Evolutionary conservation across 1,140 invertebrate genomes (phyloP), one percentile per base, ranked within the genome.

Genomic region (Coboldia fuscipes): DNA sequence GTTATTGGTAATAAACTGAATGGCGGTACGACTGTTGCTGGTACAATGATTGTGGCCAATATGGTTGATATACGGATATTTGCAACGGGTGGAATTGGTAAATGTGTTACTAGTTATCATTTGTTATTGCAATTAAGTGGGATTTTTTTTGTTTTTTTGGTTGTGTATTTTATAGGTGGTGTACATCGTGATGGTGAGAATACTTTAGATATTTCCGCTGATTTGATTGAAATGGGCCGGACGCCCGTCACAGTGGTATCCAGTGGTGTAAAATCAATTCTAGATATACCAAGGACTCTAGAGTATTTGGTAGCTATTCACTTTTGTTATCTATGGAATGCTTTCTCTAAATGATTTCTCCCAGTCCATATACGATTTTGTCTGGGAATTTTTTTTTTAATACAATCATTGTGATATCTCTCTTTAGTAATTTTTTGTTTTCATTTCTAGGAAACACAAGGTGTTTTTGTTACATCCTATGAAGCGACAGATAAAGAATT

Each of bases 21-120:
- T 61, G 94, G 92, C 7, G 93, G 93, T 2, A 98, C 92, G 0
- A 99, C 94, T 1, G 93, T 98, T 1, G 80, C 90, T 5, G 88
- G 77, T 4, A 99, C 94, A 4, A 79, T 97, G 60, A 60, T 89
- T 9, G 63, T 81, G 10, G 80, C 90, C 3, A 62, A 85, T 27
- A 55, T 65, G 40, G 72, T 74, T 20, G 78, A 75, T 7, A 92
- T 98, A 46, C 63, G 69, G n/a, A 62, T 98, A 28, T 96, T 99
- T 66, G 92, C 85, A 6, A 98, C 94, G 31, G 82, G 82, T 34
- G 74, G 70, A 16, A 68, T 75, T 38, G 60, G 63, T 66, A 48
- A 51, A 38, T 41, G 20, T n/a, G n/a, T 13, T 33, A 7, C 16
- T 7, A 31, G 10, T 31, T 33, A 22, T 23, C 3, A 24, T 24